These are phyloP conservation scores for Patella depressa DNA, from an alignment of 2,888 invertebrate species.

Conservation along the genomic window DNA sequence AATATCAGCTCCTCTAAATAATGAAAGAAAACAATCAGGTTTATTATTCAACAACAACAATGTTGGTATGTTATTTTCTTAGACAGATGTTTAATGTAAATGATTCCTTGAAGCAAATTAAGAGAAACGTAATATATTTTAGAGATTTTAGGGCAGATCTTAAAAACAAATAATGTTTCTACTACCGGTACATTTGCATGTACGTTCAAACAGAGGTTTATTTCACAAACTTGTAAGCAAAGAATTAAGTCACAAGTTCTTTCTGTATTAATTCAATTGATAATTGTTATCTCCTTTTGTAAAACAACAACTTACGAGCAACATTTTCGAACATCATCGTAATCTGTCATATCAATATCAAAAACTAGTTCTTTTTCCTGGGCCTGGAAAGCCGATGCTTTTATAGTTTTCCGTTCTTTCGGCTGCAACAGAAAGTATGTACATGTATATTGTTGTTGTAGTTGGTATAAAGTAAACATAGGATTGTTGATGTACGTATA, in stretches of 20 bases:
- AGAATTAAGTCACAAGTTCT: too few relatives aligned
- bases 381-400: slow-evolving; percentile 74
- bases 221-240: too few relatives aligned
- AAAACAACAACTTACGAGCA: slow-evolving; percentile 72
- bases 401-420: slow-evolving; percentile 68
- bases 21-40: slow-evolving; percentile 6
- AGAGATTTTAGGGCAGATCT: too few relatives aligned
- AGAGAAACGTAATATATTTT: too few relatives aligned
- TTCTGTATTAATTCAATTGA: too few relatives aligned
- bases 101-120: neutral
- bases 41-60: neutral
- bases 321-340: slow-evolving; percentile 95
- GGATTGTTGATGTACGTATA: neutral
- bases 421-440: slow-evolving; percentile 54
- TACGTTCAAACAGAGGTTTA: too few relatives aligned
- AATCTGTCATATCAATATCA: slow-evolving; percentile 99
- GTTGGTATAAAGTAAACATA: neutral
- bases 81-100: neutral
- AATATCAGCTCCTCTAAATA: slow-evolving; percentile 83
- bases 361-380: slow-evolving; percentile 93
- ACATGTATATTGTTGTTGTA: neutral
- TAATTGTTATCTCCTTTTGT: too few relatives aligned
- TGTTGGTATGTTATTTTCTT: neutral
- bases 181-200: too few relatives aligned
- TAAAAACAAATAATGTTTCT: too few relatives aligned